phyloP scores from a whole-genome alignment of 2,113 vertebrate species.

The Nesoenas mayeri region DNA sequence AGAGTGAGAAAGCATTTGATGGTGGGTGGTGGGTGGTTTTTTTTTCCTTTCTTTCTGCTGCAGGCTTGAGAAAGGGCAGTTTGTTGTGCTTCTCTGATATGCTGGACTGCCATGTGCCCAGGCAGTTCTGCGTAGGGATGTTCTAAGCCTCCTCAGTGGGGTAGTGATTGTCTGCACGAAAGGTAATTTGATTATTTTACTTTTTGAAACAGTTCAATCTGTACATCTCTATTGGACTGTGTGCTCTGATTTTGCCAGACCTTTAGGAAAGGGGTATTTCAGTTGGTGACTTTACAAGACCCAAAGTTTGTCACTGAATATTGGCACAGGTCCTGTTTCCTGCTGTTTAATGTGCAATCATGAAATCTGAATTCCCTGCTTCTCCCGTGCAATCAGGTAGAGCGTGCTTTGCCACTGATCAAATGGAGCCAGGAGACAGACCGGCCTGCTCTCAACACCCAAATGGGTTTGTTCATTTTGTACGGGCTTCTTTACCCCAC shows the following conservation, averaged over 20 bases:
- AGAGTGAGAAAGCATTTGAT: neutral
- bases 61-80: neutral
- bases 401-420: neutral
- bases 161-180: neutral
- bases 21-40: too few species aligned
- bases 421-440: neutral
- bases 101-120: neutral
- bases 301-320: neutral
- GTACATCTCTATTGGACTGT: neutral
- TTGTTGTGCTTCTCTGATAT: neutral
- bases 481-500: neutral
- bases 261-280: neutral
- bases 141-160: neutral
- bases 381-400: neutral
- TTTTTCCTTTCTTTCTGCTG: neutral
- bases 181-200: neutral
- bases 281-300: neutral
- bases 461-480: neutral
- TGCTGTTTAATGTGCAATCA: neutral
- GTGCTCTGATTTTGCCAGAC: neutral
- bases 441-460: neutral
- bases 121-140: neutral
- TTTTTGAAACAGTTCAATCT: neutral
- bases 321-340: neutral
- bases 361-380: neutral